Evolutionary conservation across 2,888 invertebrate genomes (phyloP).

Genomic region (Eretmocerus hayati): DNA sequence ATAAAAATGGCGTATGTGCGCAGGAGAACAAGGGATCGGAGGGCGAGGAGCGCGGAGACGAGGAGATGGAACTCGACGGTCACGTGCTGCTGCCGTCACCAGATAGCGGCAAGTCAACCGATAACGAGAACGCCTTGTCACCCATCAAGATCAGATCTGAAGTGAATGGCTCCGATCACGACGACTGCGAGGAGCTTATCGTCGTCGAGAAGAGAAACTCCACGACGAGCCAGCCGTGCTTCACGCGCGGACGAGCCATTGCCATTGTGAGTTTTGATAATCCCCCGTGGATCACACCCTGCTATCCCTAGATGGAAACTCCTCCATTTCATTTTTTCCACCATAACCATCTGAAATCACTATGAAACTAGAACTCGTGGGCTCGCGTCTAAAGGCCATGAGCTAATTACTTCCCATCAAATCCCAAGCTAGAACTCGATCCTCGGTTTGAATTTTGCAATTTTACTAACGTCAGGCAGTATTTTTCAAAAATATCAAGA

Average conservation of each 20-base stretch:
- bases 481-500: too few relatives aligned
- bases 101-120: constrained; percentile 50
- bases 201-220: constrained; percentile 45
- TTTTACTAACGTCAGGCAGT: too few relatives aligned
- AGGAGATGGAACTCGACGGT: constrained; percentile 49
- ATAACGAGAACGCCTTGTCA: constrained; percentile 49
- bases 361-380: too few relatives aligned
- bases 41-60: constrained; percentile 33
- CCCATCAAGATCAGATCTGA: constrained; percentile 40
- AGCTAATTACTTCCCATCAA: too few relatives aligned
- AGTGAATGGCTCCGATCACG: constrained; percentile 47
- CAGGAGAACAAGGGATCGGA: constrained; percentile 38
- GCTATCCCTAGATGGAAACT: too few relatives aligned
- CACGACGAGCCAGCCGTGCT: constrained; percentile 49
- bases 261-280: constrained; percentile 51
- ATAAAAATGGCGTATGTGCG: too few relatives aligned
- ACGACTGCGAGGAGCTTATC: constrained; percentile 51
- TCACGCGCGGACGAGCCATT: constrained; percentile 51
- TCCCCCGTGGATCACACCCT: too few relatives aligned
- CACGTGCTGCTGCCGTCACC: constrained; percentile 50
- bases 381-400: too few relatives aligned
- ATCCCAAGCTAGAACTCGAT: too few relatives aligned
- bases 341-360: too few relatives aligned
- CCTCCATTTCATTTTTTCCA: too few relatives aligned
- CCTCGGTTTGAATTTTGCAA: too few relatives aligned